These are phyloP conservation scores for Phymastichus coffea DNA, from an alignment of 1,140 invertebrate genomes.

Conservation along the genomic window DNA sequence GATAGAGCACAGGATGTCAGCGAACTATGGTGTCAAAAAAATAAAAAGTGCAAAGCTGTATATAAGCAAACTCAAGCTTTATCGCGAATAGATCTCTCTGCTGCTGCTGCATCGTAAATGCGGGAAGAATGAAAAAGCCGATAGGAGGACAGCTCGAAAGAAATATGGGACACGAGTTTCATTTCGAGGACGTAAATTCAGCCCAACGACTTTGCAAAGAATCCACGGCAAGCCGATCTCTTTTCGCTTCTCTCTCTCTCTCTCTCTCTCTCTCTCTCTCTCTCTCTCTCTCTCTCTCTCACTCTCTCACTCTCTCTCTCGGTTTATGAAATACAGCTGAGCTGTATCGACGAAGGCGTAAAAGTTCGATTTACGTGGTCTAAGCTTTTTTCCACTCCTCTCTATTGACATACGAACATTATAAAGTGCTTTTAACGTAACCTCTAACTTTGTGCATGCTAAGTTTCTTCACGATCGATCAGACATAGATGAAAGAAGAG, in stretches of 20 bases:
- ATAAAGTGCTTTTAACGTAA: background rate
- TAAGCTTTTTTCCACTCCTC: background rate
- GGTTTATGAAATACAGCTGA: background rate
- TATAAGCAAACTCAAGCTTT: too few relatives aligned
- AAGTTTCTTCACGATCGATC: too few relatives aligned
- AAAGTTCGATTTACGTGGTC: constrained; percentile 1
- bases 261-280: too few relatives aligned
- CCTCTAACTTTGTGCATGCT: too few relatives aligned
- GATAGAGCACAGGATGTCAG: too few relatives aligned
- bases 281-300: too few relatives aligned
- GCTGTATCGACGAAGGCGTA: background rate
- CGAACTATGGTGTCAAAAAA: too few relatives aligned
- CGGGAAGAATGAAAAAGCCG: background rate
- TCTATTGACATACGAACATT: background rate
- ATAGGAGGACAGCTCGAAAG: background rate
- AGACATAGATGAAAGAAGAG: too few relatives aligned
- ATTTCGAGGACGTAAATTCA: background rate
- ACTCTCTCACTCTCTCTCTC: too few relatives aligned
- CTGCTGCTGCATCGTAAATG: too few relatives aligned
- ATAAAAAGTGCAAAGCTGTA: too few relatives aligned
- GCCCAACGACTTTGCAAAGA: background rate
- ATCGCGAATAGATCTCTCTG: too few relatives aligned
- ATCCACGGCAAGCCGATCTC: background rate
- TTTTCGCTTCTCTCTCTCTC: background rate
- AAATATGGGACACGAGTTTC: background rate